Evolutionary conservation across 2,113 vertebrate species (phyloP).

Genomic region (Vireo altiloquus): DNA sequence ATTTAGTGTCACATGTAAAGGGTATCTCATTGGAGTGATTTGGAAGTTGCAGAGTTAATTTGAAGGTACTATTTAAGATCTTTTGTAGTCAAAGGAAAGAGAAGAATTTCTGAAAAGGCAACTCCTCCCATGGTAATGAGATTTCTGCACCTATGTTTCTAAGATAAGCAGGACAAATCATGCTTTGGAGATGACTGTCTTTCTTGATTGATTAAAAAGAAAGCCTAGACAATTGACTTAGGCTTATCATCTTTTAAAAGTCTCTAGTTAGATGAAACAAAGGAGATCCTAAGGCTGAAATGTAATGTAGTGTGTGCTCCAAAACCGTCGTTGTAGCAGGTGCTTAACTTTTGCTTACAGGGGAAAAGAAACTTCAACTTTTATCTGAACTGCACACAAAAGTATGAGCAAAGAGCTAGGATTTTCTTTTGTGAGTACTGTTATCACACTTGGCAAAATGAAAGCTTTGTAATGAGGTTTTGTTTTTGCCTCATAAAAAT

Average conservation of each 20-base stretch:
- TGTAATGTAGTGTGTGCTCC: background rate
- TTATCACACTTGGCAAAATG: background rate
- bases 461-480: background rate
- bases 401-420: background rate
- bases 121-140: background rate
- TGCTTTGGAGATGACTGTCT: background rate
- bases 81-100: background rate
- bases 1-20: background rate
- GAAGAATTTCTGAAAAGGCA: background rate
- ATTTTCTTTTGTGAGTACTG: background rate
- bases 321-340: background rate
- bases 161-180: slow-evolving; percentile 33
- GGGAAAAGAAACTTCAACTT: background rate
- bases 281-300: background rate
- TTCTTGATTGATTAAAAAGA: background rate
- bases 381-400: background rate
- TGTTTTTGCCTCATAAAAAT: background rate
- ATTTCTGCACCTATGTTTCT: background rate
- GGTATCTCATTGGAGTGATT: background rate
- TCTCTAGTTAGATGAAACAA: background rate
- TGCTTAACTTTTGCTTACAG: background rate
- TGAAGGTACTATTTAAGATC: background rate
- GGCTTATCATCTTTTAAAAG: slow-evolving; percentile 30
- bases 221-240: slow-evolving; percentile 1
- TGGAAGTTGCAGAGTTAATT: background rate